These are phyloP conservation scores for Coenonympha arcania DNA, from an alignment of 2,888 invertebrate species.

Conservation along the genomic window DNA sequence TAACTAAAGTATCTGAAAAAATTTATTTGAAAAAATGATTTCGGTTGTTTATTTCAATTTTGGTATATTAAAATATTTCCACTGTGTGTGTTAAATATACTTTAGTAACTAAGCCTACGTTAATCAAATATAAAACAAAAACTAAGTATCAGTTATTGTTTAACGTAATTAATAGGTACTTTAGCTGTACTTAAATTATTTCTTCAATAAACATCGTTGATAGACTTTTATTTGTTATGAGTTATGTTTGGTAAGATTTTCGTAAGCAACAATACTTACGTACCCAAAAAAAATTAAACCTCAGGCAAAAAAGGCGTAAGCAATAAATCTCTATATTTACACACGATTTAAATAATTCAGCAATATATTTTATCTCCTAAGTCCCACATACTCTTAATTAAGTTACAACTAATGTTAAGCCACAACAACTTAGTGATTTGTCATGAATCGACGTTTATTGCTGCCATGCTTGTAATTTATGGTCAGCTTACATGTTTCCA, in stretches of 20 bases:
- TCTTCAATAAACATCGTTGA: no score
- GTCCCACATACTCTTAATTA: constrained; percentile 1
- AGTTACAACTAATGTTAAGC: constrained; percentile 4
- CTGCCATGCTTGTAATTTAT: not conserved
- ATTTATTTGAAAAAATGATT: no score
- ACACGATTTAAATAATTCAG: constrained; percentile 13
- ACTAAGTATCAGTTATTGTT: no score
- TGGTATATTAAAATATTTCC: no score
- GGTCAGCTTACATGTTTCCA: not conserved
- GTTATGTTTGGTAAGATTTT: not conserved
- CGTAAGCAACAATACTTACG: not conserved
- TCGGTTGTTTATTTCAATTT: no score
- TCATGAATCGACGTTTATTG: constrained; percentile 6
- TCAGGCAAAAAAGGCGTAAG: not conserved
- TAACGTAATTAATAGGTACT: no score
- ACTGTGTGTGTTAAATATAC: no score
- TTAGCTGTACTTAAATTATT: no score
- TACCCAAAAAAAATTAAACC: not conserved
- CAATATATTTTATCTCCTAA: constrained; percentile 8
- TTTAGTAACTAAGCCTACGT: no score
- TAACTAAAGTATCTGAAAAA: no score
- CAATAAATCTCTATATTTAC: constrained; percentile 10
- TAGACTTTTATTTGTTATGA: no score
- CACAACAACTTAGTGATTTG: constrained; percentile 7
- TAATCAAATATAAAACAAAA: no score